Base-by-base conservation (phyloP, 2,113 vertebrate species). In the Planiliza haematocheilus region DNA sequence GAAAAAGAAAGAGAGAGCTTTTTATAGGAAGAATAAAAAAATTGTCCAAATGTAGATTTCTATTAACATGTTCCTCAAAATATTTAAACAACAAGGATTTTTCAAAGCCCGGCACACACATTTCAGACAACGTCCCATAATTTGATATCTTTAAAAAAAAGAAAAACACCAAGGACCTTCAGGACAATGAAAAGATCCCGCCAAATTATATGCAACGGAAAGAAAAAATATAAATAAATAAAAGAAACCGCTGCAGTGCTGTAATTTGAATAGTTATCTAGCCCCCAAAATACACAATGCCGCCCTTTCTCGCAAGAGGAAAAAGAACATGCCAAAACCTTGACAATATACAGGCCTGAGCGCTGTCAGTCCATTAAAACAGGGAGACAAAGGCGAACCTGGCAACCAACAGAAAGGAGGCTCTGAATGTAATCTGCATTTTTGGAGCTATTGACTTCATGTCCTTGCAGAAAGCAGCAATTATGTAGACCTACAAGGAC, bases 371-470 rank as follows among this genome's bases (percentile, higher is more conserved):
- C 59, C 53, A 49, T 38, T 64, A 24, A 73, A 68, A 77, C 4
- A 39, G 49, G 30, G 10, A 24, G 55, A 79, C 50, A 67, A 75
- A 79, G 20, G 30, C n/a, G 57, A 68, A 66, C 43, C 36, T 56
- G 17, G n/a, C 45, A 69, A 62, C 53, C 45, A 43, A 73, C 39
- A 77, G 48, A 68, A 65, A 70, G 66, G 43, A 30, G 46, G 20
- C 24, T 60, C 42, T 61, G 39, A 60, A 71, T 66, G 16, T 59
- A 51, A 52, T 39, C 30, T 78, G 34, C 39, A 70, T 60, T 69
- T n/a, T 61, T 38, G 36, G 24, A 1, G 43, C 71, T 21, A 49
- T 42, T 72, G 49, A 62, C 55, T 53, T 53, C 30, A 75, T 20
- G 16, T 51, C 61, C 51, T 53, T 43, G 59, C 12, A 79, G 50